Base-by-base conservation (phyloP, 2,888 invertebrate genomes). In the Abscondita cerata region DNA sequence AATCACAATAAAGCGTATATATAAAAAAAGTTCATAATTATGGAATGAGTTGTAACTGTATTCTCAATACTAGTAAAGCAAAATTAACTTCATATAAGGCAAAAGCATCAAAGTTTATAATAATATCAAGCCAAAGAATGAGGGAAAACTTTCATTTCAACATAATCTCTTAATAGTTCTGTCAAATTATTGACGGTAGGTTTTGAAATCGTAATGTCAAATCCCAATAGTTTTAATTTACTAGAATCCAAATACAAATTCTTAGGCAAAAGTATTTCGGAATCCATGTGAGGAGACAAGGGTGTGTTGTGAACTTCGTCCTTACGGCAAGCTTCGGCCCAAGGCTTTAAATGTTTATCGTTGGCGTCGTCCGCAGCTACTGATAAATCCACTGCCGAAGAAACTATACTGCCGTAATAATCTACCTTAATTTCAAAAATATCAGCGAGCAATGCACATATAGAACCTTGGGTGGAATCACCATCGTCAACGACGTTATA, bases 281-380 rank as follows among this genome's bases (percentile, higher is more conserved):
- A 87, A 70, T 92, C 91, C 76, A 96, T 89, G 75, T 91, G 93
- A 0, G 96, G 96, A 63, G 93, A 93, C 0, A 96, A 83, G 1
- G 96, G 96, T 15, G 95, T 92, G 82, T 95, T 95, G 66, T 84
- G 81, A 20, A 96, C 87, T 44, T 84, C 83, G 78, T 92, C 89
- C 65, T 83, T 82, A 66, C 88, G 85, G 77, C 96, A 96, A 20
- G 92, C 87, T 75, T 91, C 91, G 0, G 95, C 95, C 96, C 96
- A 96, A 13, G 95, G 95, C 0, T 87, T 88, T 82, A 96, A 86
- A 79, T 96, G 96, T 77, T 95, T 95, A 80, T 96, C 96, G 79
- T 96, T 96, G 0, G 94, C 93, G 74, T 96, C 95, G 71, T 95
- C 94, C 0, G 93, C 91, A 3, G 93, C 89, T 6, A 87, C 86